Conservation (phyloP, 1,140 invertebrate genomes). For the Heliconius eleuchia region DNA sequence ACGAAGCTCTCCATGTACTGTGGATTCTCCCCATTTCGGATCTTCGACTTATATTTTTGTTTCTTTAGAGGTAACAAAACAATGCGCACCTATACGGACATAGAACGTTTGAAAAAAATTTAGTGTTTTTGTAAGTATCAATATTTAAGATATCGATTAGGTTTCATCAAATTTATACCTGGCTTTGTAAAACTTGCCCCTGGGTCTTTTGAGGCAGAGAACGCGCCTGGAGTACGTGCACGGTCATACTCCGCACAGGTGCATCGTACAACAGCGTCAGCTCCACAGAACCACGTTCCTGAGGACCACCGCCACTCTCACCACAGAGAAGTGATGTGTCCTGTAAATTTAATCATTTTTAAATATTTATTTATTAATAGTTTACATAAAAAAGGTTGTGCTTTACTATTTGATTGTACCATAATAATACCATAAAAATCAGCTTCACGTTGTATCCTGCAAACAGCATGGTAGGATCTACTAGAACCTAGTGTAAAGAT, state of each 20-base stretch:
- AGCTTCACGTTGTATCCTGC: no score
- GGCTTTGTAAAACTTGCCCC: slow-evolving; percentile 89
- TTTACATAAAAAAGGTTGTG: not conserved
- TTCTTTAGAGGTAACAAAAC: slow-evolving; percentile 94
- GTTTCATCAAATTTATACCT: slow-evolving; percentile 76
- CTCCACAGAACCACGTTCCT: slow-evolving; percentile 84
- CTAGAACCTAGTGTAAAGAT: no score
- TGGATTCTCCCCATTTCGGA: slow-evolving; percentile 92
- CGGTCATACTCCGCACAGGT: slow-evolving; percentile 93
- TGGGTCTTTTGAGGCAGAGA: slow-evolving; percentile 88
- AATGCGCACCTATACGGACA: slow-evolving; percentile 86
- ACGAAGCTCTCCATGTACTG: slow-evolving; percentile 96
- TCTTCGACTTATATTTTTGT: slow-evolving; percentile 96
- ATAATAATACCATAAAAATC: no score
- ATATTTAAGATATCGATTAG: no score
- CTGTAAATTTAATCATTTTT: slow-evolving; percentile 35
- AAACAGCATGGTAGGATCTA: no score
- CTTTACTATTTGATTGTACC: no score
- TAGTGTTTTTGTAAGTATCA: no score
- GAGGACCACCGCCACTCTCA: slow-evolving; percentile 49
- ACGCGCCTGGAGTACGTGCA: slow-evolving; percentile 92
- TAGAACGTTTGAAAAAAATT: not conserved
- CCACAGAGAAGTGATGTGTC: slow-evolving; percentile 70
- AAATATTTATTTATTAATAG: not conserved
- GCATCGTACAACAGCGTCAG: slow-evolving; percentile 94